Percentiles rank a stretch among this genome's conserved stretches.
These are phyloP conservation scores for Apotomis capreana DNA, from an alignment of 2,888 invertebrate species.

Conservation along the genomic window DNA sequence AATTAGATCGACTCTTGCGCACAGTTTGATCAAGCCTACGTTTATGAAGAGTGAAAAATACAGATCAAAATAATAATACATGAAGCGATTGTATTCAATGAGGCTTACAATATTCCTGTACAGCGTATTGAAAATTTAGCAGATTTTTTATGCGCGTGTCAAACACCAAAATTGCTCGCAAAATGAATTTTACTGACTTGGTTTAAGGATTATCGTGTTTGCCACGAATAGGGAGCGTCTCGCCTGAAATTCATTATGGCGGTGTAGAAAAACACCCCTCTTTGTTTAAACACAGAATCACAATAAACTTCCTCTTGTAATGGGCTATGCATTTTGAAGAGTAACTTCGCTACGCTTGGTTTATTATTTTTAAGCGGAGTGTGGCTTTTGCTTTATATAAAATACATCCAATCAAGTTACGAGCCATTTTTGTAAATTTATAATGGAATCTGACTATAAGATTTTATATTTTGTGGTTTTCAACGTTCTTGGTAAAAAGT, in stretches of 20 bases:
- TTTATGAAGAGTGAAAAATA: constrained; percentile 3
- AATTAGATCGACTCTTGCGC: too few relatives aligned
- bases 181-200: constrained; percentile 8
- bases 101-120: constrained; percentile 66
- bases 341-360: constrained; percentile 43
- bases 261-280: constrained; percentile 72
- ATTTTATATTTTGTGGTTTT: background rate
- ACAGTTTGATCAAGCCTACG: too few relatives aligned
- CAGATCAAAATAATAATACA: constrained; percentile 70
- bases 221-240: constrained; percentile 55
- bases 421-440: constrained; percentile 19
- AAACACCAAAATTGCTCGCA: background rate
- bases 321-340: constrained; percentile 74
- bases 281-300: constrained; percentile 81
- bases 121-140: constrained; percentile 75
- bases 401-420: constrained; percentile 32
- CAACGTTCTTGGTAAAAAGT: too few relatives aligned
- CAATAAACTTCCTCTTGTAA: constrained; percentile 78
- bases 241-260: constrained; percentile 71
- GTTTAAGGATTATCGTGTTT: background rate
- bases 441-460: background rate
- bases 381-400: constrained; percentile 28
- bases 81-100: constrained; percentile 81
- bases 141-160: constrained; percentile 14
- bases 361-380: constrained; percentile 37